Base-by-base conservation (phyloP, 92 coral and sea anemone genomes). In the Zoanthus gigantus region DNA sequence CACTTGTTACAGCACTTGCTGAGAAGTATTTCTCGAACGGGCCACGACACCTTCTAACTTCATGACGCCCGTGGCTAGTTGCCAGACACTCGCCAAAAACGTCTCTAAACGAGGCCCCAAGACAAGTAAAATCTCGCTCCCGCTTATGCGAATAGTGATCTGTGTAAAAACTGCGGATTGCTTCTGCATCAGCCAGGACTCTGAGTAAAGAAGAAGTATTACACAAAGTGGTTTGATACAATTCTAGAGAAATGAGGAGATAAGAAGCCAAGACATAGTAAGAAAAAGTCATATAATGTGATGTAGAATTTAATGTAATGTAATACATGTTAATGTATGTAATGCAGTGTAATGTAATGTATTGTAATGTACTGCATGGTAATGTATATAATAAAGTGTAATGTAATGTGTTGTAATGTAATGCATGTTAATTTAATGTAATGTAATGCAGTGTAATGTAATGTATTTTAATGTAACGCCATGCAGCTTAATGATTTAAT, bases 21-120 rank as follows among this genome's bases (percentile, higher is more conserved):
- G 98, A 94, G 91, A 95, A 95, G 82, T 89, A 92, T 75, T 95
- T 92, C 87, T 95, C 98, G 72, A 95, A 95, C n/a, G 98, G 98
- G 12, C 98, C 98, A 56, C 98, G 96, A 76, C 98, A 94, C 90
- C 96, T 90, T 74, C 88, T 83, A 17, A 95, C 95, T 46, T 94
- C 98, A 4, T 95, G 92, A 63, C 98, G 86, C 13, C 98, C 98
- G 66, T 95, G 92, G 78, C 98, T 95, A 53, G 94, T 95, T 9
- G 96, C 98, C 78, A 95, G 31, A 83, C 98, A 92, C 50, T 90
- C 89, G 54, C 98, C 98, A 7, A 95, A 82, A 11, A 94, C 90
- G 29, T 89, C 91, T 53, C 85, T 87, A 78, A 94, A 95, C 32
- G 92, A 92, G 10, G 93, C 67, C 17, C 98, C 98, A 9, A 95